These are phyloP conservation scores for Macrophya alboannulata DNA, from an alignment of 2,888 invertebrate species.

Conservation along the genomic window DNA sequence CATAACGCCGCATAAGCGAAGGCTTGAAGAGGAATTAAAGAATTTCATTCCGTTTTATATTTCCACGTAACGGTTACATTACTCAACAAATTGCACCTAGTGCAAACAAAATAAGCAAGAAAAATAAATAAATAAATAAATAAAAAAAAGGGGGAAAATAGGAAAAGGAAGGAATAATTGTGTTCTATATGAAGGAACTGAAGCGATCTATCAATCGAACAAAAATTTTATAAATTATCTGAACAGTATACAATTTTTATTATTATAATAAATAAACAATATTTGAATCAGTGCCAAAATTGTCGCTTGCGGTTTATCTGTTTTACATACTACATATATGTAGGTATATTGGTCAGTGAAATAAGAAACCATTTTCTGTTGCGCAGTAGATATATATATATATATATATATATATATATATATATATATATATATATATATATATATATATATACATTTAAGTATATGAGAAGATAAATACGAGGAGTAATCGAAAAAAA, in stretches of 20 bases:
- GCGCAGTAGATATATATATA: not conserved
- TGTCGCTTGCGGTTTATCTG: not conserved
- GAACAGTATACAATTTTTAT: not conserved
- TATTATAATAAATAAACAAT: not conserved
- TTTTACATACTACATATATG: not conserved
- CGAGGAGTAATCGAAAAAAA: not conserved
- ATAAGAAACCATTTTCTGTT: conserved; percentile 8
- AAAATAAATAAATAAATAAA: too few relatives aligned
- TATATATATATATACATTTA: not conserved
- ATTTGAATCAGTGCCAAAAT: not conserved
- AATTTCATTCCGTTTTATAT: conserved; percentile 28
- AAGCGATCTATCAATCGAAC: not conserved
- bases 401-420: not conserved
- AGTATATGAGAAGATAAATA: too few relatives aligned
- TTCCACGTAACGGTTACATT: not conserved
- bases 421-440: not conserved
- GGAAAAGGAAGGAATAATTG: not conserved
- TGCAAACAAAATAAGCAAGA: not conserved
- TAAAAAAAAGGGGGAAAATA: too few relatives aligned
- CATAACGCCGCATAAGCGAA: conserved; percentile 11
- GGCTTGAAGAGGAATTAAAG: not conserved
- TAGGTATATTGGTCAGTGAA: not conserved
- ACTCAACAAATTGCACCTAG: not conserved
- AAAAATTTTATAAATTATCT: not conserved
- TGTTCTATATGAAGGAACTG: not conserved